A percentile compares a stretch with the other conserved stretches of the same genome.
phyloP scores from a whole-genome alignment of 35 echinoderm and acorn worm species.

The Chiridota heheva region DNA sequence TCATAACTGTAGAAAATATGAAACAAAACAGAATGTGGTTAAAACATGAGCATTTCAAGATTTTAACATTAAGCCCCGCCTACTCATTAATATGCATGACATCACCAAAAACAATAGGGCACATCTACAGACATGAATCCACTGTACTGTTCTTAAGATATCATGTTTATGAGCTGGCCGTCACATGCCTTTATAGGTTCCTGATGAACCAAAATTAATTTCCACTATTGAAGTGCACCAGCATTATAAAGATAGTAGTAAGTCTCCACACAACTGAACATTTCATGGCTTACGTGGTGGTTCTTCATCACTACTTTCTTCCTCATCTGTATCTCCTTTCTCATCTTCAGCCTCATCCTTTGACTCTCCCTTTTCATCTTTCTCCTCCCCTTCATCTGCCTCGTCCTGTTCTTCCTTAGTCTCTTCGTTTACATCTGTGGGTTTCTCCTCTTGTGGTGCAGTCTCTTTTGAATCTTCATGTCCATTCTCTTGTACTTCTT shows the following conservation, averaged over 20 bases:
- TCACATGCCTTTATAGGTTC: too few species aligned
- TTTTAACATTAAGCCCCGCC: too few species aligned
- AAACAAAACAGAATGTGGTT: too few species aligned
- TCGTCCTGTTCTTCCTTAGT: too few species aligned
- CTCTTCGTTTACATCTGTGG: not conserved
- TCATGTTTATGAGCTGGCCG: too few species aligned
- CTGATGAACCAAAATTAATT: not conserved
- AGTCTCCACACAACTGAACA: not conserved
- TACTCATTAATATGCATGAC: too few species aligned
- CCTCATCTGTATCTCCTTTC: slow-evolving; percentile 41
- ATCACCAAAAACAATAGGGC: too few species aligned
- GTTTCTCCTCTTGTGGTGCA: not conserved
- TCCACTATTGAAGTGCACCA: not conserved
- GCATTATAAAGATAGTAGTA: not conserved
- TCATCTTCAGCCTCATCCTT: slow-evolving; percentile 19
- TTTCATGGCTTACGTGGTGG: slow-evolving; percentile 11
- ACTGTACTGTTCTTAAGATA: too few species aligned
- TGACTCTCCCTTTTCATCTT: slow-evolving; percentile 12
- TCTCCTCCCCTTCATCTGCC: slow-evolving; percentile 13
- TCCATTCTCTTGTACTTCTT: slow-evolving; percentile 30
- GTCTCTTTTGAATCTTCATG: slow-evolving; percentile 4
- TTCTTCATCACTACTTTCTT: slow-evolving; percentile 55
- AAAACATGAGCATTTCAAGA: too few species aligned
- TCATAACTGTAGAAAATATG: too few species aligned
- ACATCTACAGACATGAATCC: too few species aligned